Conservation (phyloP, 2,113 vertebrate species). For the Lepus europaeus region DNA sequence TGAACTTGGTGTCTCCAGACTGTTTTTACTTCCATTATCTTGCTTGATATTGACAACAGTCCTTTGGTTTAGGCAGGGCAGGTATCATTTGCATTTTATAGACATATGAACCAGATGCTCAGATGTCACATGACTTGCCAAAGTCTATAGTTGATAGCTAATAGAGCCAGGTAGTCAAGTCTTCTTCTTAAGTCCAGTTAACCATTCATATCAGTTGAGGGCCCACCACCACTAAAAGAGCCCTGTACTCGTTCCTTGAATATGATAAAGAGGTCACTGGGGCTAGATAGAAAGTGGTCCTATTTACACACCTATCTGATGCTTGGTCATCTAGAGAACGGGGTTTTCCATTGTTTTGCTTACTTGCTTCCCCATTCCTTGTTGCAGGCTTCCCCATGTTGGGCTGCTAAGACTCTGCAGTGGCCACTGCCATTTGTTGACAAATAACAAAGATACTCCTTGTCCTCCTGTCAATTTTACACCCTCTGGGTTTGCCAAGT, state of each 20-base stretch:
- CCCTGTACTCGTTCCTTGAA: neutral
- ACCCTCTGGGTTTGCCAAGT: slow-evolving; percentile 81
- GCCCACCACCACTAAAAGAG: neutral
- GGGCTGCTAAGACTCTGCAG: slow-evolving; percentile 65
- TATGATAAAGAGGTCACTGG: slow-evolving; percentile 41
- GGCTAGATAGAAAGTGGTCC: slow-evolving; percentile 37
- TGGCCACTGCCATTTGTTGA: slow-evolving; percentile 75
- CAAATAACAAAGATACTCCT: slow-evolving; percentile 79
- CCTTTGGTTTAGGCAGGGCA: neutral
- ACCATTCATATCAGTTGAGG: slow-evolving; percentile 4
- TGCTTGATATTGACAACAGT: slow-evolving; percentile 28
- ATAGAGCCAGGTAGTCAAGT: neutral
- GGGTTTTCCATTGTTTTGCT: slow-evolving; percentile 63
- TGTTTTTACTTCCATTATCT: slow-evolving; percentile 18
- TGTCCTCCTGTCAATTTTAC: slow-evolving; percentile 76
- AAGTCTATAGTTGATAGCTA: neutral
- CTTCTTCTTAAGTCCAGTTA: neutral
- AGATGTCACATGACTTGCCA: neutral
- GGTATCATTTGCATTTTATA: slow-evolving; percentile 23
- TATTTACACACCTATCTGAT: slow-evolving; percentile 52
- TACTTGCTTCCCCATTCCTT: slow-evolving; percentile 4
- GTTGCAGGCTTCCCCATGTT: neutral
- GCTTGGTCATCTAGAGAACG: neutral
- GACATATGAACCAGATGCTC: neutral
- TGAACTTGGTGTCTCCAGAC: neutral